phyloP scores from a whole-genome alignment of 2,888 invertebrate genomes.

The Leptarthrus brevirostris region DNA sequence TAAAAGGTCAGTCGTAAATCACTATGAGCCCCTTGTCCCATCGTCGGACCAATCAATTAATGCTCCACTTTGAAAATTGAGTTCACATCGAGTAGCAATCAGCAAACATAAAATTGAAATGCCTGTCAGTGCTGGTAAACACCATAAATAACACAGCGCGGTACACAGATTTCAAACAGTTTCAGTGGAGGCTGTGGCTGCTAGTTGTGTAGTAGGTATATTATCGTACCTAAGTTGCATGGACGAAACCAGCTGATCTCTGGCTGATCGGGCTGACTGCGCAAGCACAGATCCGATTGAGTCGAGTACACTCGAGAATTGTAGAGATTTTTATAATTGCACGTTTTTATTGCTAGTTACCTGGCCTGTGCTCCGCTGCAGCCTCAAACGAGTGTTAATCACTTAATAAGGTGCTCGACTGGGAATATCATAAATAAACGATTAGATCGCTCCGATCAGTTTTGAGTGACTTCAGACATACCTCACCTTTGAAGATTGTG shows the following conservation, averaged over 20 bases:
- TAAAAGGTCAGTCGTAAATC: conserved; percentile 45
- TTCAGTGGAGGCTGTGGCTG: not conserved
- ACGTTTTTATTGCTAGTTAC: conserved; percentile 43
- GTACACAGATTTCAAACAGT: conserved; percentile 13
- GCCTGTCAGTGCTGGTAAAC: conserved; percentile 45
- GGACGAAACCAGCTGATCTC: not conserved
- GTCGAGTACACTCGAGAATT: conserved; percentile 20
- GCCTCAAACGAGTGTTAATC: conserved; percentile 45
- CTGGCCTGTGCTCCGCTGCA: not conserved
- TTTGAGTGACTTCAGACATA: conserved; percentile 16
- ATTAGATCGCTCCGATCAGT: conserved; percentile 39
- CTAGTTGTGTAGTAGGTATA: no score
- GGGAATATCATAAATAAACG: conserved; percentile 48
- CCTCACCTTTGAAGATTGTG: conserved; percentile 40
- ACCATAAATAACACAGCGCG: conserved; percentile 43
- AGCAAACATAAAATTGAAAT: conserved; percentile 42
- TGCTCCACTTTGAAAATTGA: conserved; percentile 48
- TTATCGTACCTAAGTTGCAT: no score
- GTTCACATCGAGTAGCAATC: conserved; percentile 47
- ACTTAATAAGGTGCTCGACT: conserved; percentile 49
- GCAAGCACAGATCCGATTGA: not conserved
- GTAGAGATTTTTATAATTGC: conserved; percentile 37
- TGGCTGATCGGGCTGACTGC: not conserved
- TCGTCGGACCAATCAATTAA: conserved; percentile 46
- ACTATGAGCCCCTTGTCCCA: conserved; percentile 32